Conservation (phyloP, 2,797 vertebrate species). For the Eupleurogrammus muticus region DNA sequence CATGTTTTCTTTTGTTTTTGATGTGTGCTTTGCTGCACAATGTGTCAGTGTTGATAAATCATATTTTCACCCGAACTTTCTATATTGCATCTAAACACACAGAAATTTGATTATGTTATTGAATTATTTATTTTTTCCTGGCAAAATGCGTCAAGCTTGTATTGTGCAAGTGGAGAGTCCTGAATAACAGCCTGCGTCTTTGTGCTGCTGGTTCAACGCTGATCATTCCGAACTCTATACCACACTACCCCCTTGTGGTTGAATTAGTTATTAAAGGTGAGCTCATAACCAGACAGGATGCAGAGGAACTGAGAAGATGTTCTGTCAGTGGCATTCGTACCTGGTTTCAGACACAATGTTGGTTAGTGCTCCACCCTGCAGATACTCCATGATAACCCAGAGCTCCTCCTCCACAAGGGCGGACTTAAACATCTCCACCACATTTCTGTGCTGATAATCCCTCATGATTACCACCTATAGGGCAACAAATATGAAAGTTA, state of each 20-base stretch:
- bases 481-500: slow-evolving; percentile 10
- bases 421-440: slow-evolving; percentile 99
- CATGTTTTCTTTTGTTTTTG: slow-evolving; percentile 31
- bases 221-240: slow-evolving; percentile 47
- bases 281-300: slow-evolving; percentile 29
- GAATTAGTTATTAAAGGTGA: slow-evolving; percentile 49
- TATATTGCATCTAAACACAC: slow-evolving; percentile 37
- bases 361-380: slow-evolving; percentile 97
- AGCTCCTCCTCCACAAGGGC: slow-evolving; percentile 98
- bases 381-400: slow-evolving; percentile 99
- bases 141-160: slow-evolving; percentile 21
- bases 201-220: slow-evolving; percentile 17
- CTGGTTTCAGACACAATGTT: slow-evolving; percentile 99
- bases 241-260: slow-evolving; percentile 82
- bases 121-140: slow-evolving; percentile 31
- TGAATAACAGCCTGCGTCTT: slow-evolving; percentile 17
- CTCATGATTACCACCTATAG: slow-evolving; percentile 98
- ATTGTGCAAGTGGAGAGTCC: neutral
- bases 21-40: slow-evolving; percentile 20
- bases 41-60: slow-evolving; percentile 28
- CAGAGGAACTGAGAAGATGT: slow-evolving; percentile 7
- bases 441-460: slow-evolving; percentile 97
- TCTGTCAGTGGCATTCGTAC: slow-evolving; percentile 73
- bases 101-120: slow-evolving; percentile 47
- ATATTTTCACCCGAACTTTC: slow-evolving; percentile 32